Conservation (phyloP, 1,140 invertebrate genomes). For the Leptinotarsa defecta region DNA sequence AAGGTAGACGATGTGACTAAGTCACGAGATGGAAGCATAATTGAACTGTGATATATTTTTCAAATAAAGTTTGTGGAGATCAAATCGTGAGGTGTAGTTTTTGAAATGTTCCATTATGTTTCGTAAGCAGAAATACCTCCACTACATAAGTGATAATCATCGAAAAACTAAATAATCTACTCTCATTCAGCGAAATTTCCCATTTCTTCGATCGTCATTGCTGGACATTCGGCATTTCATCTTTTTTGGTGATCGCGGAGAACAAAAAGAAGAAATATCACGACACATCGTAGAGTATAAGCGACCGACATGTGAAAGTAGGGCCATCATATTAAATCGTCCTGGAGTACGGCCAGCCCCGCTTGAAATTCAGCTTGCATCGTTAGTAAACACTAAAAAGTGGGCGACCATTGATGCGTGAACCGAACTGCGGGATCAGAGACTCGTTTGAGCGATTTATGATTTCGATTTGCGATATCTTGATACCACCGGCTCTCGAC, state of each 20-base stretch:
- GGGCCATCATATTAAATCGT: not conserved
- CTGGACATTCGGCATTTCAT: no score
- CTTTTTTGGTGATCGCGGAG: not conserved
- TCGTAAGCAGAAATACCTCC: no score
- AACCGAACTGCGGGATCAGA: constrained; percentile 49
- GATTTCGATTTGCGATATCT: constrained; percentile 51
- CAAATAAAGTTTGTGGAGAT: no score
- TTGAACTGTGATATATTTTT: no score
- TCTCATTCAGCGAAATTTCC: no score
- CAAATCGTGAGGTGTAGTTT: no score
- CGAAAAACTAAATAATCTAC: no score
- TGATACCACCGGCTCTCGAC: constrained; percentile 36
- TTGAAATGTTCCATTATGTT: no score
- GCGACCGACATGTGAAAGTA: not conserved
- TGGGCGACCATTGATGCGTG: constrained; percentile 52
- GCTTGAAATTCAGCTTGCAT: constrained; percentile 42
- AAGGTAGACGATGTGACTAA: no score
- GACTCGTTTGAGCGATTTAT: constrained; percentile 52
- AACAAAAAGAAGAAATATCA: not conserved
- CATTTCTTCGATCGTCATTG: no score
- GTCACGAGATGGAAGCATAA: no score
- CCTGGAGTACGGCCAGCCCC: not conserved
- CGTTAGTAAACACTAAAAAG: constrained; percentile 49
- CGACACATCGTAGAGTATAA: not conserved
- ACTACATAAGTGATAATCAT: no score